Evolutionary conservation across 1,140 invertebrate species (phyloP).

Genomic region (Drosophila serrata): DNA sequence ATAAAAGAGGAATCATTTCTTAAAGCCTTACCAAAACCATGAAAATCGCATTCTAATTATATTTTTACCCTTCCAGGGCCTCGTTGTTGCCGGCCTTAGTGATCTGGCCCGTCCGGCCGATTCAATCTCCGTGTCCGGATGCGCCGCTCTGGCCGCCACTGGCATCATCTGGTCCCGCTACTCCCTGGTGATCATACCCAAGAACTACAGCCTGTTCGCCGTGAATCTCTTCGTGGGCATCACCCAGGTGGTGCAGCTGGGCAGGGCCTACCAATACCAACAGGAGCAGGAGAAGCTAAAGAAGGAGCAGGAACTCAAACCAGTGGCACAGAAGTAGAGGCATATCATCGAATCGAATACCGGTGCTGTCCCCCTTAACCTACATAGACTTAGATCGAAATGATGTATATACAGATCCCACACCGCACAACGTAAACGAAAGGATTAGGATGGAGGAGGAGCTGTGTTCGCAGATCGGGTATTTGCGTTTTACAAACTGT

Average conservation of each 20-base stretch:
- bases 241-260: constrained; percentile 75
- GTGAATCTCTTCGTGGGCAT: constrained; percentile 82
- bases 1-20: neutral
- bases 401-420: constrained; percentile 45
- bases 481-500: constrained; percentile 44
- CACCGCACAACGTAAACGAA: constrained; percentile 54
- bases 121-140: constrained; percentile 94
- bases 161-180: constrained; percentile 83
- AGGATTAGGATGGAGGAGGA: constrained; percentile 12
- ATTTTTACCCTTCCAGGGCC: constrained; percentile 87
- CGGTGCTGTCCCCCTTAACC: constrained; percentile 30
- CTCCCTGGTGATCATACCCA: constrained; percentile 81
- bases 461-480: constrained; percentile 38
- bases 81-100: constrained; percentile 96
- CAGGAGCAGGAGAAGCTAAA: constrained; percentile 66
- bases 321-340: constrained; percentile 32
- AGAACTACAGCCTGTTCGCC: constrained; percentile 80
- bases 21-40: neutral
- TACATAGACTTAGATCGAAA: constrained; percentile 23
- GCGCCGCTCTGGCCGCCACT: constrained; percentile 90
- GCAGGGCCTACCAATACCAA: constrained; percentile 69
- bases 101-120: constrained; percentile 96
- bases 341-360: constrained; percentile 19
- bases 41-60: neutral
- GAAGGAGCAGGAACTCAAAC: constrained; percentile 33